phyloP scores from a whole-genome alignment of 2,113 vertebrate species.

The Rhynchopsitta pachyrhyncha region DNA sequence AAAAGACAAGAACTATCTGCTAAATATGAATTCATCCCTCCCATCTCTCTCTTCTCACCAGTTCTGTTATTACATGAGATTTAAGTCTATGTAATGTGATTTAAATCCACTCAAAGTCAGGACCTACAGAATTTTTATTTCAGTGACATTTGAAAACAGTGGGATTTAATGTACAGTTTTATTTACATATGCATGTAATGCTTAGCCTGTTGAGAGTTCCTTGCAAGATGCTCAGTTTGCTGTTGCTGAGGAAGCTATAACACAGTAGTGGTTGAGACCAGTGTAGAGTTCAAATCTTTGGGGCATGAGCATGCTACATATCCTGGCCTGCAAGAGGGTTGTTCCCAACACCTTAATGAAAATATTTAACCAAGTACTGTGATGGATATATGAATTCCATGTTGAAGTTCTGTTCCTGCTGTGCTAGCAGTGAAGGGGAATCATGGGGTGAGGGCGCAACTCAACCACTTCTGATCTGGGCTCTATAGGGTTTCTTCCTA shows the following conservation, averaged over 20 bases:
- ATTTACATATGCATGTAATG: neutral
- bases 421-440: fast-evolving
- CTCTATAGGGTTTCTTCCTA: neutral
- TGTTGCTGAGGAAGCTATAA: neutral
- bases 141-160: neutral
- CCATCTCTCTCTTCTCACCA: neutral
- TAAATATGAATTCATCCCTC: neutral
- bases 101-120: neutral
- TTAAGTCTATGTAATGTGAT: neutral
- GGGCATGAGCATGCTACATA: neutral
- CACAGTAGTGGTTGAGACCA: neutral
- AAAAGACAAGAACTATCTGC: neutral
- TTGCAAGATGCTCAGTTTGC: neutral
- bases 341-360: neutral
- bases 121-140: neutral
- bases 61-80: neutral
- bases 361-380: neutral
- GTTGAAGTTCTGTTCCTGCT: neutral
- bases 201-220: neutral
- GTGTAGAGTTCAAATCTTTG: neutral
- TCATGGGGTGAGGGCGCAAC: neutral
- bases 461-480: neutral
- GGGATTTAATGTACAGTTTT: neutral
- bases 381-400: neutral
- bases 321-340: neutral